A percentile compares a stretch with the other conserved stretches of the same genome.
These are phyloP conservation scores for Gymnodraco acuticeps DNA, from an alignment of 2,797 vertebrate species.

Conservation along the genomic window DNA sequence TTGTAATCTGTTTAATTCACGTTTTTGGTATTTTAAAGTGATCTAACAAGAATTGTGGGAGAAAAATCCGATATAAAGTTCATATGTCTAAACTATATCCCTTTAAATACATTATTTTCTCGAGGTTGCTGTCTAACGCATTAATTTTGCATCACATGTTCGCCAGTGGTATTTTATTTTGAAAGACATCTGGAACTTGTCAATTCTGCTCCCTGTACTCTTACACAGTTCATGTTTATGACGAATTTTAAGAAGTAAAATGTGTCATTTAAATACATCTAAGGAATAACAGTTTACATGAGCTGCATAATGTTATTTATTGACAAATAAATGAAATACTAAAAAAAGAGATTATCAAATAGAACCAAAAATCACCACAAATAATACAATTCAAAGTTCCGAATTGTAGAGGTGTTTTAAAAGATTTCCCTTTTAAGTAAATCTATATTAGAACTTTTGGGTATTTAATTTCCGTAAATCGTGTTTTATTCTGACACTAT, in stretches of 20 bases:
- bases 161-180: constrained; percentile 2
- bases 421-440: fast-evolving
- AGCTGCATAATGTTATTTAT: too few species aligned
- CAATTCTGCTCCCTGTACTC: fast-evolving
- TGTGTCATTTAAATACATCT: fast-evolving
- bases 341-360: too few species aligned
- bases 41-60: fast-evolving
- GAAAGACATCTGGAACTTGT: not conserved
- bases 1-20: constrained; percentile 9
- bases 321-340: too few species aligned
- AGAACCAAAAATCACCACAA: too few species aligned
- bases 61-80: fast-evolving
- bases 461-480: fast-evolving
- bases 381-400: too few species aligned
- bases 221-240: not conserved
- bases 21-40: fast-evolving
- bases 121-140: not conserved
- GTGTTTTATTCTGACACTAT: constrained; percentile 19
- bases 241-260: fast-evolving
- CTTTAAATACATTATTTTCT: fast-evolving
- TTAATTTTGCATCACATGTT: constrained; percentile 5
- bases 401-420: fast-evolving
- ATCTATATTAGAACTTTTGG: too few species aligned
- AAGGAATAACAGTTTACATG: fast-evolving
- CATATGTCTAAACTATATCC: too few species aligned